Base-by-base conservation (phyloP, 1,140 invertebrate genomes). In the Achatina immaculata region DNA sequence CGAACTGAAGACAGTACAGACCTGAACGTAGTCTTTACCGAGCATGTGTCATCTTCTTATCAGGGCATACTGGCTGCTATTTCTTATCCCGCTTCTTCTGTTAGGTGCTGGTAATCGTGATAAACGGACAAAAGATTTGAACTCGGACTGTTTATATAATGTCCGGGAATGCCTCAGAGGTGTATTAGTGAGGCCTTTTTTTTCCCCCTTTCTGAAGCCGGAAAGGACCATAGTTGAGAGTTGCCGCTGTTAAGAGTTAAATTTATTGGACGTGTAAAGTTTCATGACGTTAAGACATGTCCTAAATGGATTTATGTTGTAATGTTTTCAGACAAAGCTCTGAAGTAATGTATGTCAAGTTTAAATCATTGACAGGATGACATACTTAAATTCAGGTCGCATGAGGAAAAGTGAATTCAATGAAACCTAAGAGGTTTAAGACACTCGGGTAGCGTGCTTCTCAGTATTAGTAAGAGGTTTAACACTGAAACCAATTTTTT, bases 81-180 rank as follows among this genome's bases (percentile, higher is more conserved):
- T 62, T 62, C 28, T 34, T 62, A 31, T 9, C 58, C 58, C 28
- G 1, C 31, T 62, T 62, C 58, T 62, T 62, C 28, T 28, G 31
- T 28, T 31, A 62, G 58, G 58, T 62, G 58, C 58, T 62, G 58
- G 7, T 62, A 62, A 62, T 62, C 58, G 28, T 62, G 58, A 62
- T 62, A 62, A 34, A 62, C 31, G 28, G 58, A 62, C 58, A 62
- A 62, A 62, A 62, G 58, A 62, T 62, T 62, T 62, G 58, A 62
- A 62, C 58, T 31, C 58, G 4, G 28, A 31, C 58, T 62, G 58
- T 62, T 28, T 31, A 62, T 62, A 62, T 62, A 62, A 62, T 62
- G 28, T 62, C 2, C 58, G 2, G 28, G 58, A 62, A 31, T 31
- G 58, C 58, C 28, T 16, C 7, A 62, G 28, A 31, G 28, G 58